These are phyloP conservation scores for Bimastos eiseni DNA, from an alignment of 2,888 invertebrate genomes.

Conservation along the genomic window DNA sequence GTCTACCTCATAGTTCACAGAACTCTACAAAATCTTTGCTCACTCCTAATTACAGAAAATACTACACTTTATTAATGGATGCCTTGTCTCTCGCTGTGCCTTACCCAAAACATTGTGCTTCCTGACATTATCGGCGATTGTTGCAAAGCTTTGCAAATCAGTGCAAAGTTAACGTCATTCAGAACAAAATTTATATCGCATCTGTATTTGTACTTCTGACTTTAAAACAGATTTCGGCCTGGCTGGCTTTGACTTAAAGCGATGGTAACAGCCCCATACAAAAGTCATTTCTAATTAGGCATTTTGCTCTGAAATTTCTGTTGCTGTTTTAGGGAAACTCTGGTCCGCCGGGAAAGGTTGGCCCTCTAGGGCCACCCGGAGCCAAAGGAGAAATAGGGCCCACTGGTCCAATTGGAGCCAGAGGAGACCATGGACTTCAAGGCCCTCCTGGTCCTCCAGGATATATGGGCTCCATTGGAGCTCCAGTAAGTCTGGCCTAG, in stretches of 20 bases:
- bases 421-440: slow-evolving; percentile 46
- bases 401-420: slow-evolving; percentile 63
- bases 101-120: too few species aligned
- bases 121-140: too few species aligned
- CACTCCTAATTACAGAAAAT: too few species aligned
- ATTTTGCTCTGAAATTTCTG: background rate
- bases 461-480: slow-evolving; percentile 43
- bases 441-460: slow-evolving; percentile 50
- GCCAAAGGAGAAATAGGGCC: slow-evolving; percentile 56
- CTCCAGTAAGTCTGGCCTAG: slow-evolving; percentile 31
- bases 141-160: too few species aligned
- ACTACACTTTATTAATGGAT: too few species aligned
- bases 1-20: too few species aligned
- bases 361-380: slow-evolving; percentile 52
- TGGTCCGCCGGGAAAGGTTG: slow-evolving; percentile 35
- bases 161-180: too few species aligned
- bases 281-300: background rate
- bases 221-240: background rate
- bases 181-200: too few species aligned
- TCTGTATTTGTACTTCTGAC: too few species aligned
- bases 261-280: background rate
- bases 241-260: too few species aligned
- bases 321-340: slow-evolving; percentile 28
- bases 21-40: too few species aligned
- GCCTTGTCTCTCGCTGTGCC: too few species aligned